phyloP scores from a whole-genome alignment of 2,113 vertebrate species.

The Osmerus mordax region DNA sequence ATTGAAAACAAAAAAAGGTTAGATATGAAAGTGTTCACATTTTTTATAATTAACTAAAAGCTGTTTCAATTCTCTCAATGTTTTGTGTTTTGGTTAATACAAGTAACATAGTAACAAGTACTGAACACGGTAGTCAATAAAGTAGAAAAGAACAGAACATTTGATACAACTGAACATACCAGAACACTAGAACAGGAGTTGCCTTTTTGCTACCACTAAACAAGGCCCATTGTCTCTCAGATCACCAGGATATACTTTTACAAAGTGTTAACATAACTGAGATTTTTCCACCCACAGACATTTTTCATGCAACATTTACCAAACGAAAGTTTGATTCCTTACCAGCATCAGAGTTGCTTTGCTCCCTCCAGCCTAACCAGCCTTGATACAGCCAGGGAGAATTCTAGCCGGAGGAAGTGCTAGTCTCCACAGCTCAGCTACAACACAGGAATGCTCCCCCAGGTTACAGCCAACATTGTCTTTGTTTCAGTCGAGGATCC shows the following conservation, averaged over 20 bases:
- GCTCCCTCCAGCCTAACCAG: background rate
- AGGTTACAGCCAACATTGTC: background rate
- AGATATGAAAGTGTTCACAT: background rate
- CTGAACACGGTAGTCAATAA: background rate
- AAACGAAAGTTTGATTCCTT: constrained; percentile 10
- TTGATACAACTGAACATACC: background rate
- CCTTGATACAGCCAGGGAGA: background rate
- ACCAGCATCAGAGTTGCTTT: constrained; percentile 13
- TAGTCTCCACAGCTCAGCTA: background rate
- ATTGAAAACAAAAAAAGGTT: too few species aligned
- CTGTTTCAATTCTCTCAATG: background rate
- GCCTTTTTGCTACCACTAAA: too few species aligned
- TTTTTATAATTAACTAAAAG: background rate
- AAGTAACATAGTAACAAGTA: background rate
- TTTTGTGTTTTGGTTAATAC: background rate
- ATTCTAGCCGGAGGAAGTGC: background rate
- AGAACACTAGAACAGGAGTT: background rate
- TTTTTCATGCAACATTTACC: background rate
- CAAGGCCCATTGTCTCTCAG: too few species aligned
- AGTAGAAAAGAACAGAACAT: background rate
- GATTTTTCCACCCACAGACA: background rate
- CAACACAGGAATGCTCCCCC: constrained; percentile 2
- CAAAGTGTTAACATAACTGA: background rate
- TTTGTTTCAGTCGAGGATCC: background rate
- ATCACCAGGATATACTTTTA: background rate